Conservation (phyloP, 2,113 vertebrate species). For the Aix galericulata region DNA sequence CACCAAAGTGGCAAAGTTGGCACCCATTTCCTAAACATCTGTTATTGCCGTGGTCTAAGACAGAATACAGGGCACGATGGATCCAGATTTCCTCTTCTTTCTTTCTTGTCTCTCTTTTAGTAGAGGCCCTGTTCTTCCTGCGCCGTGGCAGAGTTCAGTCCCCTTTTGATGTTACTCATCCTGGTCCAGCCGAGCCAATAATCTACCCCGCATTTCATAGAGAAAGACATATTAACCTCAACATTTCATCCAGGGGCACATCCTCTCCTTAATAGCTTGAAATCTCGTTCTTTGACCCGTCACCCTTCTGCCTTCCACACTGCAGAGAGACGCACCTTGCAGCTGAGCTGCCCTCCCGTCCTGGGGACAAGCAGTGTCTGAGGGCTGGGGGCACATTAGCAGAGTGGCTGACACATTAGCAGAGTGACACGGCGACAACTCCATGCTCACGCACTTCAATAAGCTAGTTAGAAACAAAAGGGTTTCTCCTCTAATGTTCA, state of each 20-base stretch:
- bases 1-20: neutral
- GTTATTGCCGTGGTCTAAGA: neutral
- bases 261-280: neutral
- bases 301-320: neutral
- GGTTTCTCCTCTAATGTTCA: conserved; percentile 41
- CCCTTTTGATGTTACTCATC: neutral
- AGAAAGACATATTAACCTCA: neutral
- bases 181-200: neutral
- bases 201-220: neutral
- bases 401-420: neutral
- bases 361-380: neutral
- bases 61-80: neutral
- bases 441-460: conserved; percentile 49
- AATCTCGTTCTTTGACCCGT: neutral
- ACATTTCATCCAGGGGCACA: neutral
- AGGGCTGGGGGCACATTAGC: neutral
- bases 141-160: neutral
- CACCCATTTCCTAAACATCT: neutral
- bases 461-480: conserved; percentile 57
- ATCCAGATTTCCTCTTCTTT: neutral
- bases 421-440: neutral
- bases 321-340: neutral
- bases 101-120: neutral
- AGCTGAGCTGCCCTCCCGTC: neutral
- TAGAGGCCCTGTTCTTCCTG: neutral